Conservation (phyloP, 2,113 vertebrate genomes). For the Lycocorax pyrrhopterus region DNA sequence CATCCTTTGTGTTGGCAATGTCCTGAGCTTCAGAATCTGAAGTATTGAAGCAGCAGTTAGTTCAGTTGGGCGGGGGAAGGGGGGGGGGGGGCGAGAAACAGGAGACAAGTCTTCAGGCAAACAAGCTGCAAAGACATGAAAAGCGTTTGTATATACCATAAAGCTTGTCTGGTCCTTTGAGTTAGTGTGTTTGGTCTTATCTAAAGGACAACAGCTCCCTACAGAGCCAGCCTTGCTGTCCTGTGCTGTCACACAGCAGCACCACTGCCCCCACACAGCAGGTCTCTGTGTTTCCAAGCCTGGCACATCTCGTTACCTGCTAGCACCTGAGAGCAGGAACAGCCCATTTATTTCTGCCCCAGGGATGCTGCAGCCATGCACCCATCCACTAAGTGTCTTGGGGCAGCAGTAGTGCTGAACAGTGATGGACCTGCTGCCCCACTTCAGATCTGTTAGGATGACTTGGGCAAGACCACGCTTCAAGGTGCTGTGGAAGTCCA, state of each 20-base stretch:
- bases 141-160: background rate
- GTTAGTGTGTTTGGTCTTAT: background rate
- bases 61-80: rapidly evolving
- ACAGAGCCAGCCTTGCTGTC: background rate
- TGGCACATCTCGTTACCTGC: rapidly evolving
- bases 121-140: background rate
- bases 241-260: background rate
- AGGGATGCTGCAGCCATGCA: background rate
- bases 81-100: background rate
- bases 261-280: background rate
- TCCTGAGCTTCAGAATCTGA: background rate
- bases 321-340: background rate
- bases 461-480: background rate
- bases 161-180: background rate
- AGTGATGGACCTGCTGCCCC: background rate
- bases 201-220: background rate
- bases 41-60: background rate
- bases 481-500: background rate
- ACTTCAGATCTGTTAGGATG: background rate
- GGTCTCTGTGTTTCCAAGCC: background rate
- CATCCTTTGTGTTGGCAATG: rapidly evolving
- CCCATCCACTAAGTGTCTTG: background rate
- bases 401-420: background rate
- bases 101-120: background rate
- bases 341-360: background rate